These are phyloP conservation scores for Catamblyrhynchus diadema DNA, from an alignment of 2,797 vertebrate species.

Conservation along the genomic window DNA sequence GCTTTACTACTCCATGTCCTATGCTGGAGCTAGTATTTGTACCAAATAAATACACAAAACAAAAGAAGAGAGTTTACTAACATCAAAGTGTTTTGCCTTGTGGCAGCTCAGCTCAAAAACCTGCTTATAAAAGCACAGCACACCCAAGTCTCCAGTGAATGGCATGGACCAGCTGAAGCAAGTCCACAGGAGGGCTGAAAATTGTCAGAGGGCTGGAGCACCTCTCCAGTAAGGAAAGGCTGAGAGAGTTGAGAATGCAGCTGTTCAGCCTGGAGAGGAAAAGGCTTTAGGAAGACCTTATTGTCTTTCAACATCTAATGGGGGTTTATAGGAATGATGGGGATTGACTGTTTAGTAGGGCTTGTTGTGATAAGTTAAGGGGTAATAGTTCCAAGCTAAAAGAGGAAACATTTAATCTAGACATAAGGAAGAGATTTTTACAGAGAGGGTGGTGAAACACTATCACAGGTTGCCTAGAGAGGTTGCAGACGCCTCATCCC, in stretches of 20 bases:
- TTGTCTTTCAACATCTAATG: not conserved
- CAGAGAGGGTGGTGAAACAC: not conserved
- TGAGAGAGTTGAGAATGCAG: not conserved
- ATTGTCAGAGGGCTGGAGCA: not conserved
- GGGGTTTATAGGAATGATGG: not conserved
- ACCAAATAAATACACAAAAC: not conserved
- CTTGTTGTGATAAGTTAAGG: not conserved
- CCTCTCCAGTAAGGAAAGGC: not conserved
- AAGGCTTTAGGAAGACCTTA: rapidly evolving
- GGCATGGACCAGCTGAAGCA: rapidly evolving
- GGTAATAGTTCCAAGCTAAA: not conserved
- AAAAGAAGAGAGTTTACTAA: not conserved
- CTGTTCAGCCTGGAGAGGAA: not conserved
- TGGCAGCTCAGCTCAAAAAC: not conserved
- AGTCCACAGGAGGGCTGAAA: not conserved
- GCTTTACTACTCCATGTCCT: not conserved
- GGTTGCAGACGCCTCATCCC: not conserved
- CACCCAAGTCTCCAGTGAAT: not conserved
- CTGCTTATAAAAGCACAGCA: not conserved
- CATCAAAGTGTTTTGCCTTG: not conserved
- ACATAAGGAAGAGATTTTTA: not conserved
- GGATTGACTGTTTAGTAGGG: not conserved
- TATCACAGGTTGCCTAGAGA: not conserved
- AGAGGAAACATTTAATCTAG: not conserved
- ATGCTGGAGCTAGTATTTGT: not conserved